These are phyloP conservation scores for Rhopilema esculentum DNA, from an alignment of 30 jellyfish, hydroid and myxozoan genomes.

Conservation along the genomic window DNA sequence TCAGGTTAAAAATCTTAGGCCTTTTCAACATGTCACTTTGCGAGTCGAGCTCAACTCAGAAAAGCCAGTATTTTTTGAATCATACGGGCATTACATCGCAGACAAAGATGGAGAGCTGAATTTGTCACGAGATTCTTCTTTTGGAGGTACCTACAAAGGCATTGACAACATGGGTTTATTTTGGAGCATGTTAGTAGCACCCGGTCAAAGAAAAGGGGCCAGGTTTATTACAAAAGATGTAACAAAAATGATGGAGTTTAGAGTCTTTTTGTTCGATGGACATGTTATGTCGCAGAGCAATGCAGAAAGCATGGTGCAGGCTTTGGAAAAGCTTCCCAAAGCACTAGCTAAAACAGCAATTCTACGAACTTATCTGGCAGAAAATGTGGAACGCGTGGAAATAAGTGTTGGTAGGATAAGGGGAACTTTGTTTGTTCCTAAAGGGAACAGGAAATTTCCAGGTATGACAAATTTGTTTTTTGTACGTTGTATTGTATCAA, in stretches of 20 bases:
- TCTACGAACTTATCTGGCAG: conserved; percentile 52
- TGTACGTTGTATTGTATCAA: background rate
- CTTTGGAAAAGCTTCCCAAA: background rate
- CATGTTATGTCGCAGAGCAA: conserved; percentile 15
- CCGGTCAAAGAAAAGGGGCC: conserved; percentile 63
- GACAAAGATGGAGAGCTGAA: conserved; percentile 52
- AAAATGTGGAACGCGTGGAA: conserved; percentile 51
- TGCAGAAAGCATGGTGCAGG: conserved; percentile 8
- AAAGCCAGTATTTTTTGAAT: conserved; percentile 7
- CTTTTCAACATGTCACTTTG: conserved; percentile 53
- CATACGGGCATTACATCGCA: conserved; percentile 74
- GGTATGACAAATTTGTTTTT: conserved; percentile 21
- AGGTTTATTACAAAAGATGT: conserved; percentile 49
- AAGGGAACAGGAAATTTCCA: conserved; percentile 63
- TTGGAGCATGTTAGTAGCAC: conserved; percentile 79
- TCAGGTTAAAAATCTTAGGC: conserved; percentile 16
- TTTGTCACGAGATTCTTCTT: conserved; percentile 57
- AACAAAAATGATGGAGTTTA: conserved; percentile 32
- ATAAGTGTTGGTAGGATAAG: conserved; percentile 49
- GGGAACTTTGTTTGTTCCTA: conserved; percentile 70
- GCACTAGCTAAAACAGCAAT: conserved; percentile 46
- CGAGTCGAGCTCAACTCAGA: conserved; percentile 36
- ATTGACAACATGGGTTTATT: conserved; percentile 73
- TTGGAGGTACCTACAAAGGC: conserved; percentile 81
- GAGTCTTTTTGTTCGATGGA: conserved; percentile 24